phyloP scores from a whole-genome alignment of 2,113 vertebrate species.

The Calyptomena viridis region DNA sequence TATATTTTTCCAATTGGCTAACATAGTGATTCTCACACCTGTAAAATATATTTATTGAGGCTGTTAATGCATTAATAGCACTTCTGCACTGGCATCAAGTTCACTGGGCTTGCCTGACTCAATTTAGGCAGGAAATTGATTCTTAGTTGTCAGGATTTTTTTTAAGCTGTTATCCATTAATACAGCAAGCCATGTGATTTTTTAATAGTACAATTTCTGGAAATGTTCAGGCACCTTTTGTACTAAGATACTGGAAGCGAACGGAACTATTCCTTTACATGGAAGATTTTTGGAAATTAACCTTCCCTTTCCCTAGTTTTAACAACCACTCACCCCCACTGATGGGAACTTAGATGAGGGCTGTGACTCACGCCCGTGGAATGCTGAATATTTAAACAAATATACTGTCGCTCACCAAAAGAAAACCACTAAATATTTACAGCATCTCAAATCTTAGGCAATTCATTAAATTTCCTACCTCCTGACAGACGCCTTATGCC shows the following conservation, averaged over 20 bases:
- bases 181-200: background rate
- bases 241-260: background rate
- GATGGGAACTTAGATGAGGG: background rate
- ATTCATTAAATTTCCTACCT: background rate
- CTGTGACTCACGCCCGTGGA: accelerated
- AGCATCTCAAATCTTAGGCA: background rate
- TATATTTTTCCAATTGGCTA: background rate
- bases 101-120: background rate
- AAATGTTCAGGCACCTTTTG: background rate
- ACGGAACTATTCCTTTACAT: background rate
- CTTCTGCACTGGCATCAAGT: background rate
- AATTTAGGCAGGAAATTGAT: background rate
- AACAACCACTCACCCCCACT: background rate
- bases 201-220: background rate
- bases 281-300: background rate
- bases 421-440: background rate
- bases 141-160: background rate
- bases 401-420: background rate
- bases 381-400: background rate
- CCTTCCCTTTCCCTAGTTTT: background rate
- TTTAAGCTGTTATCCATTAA: background rate
- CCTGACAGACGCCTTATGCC: slow-evolving; percentile 19
- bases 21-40: background rate
- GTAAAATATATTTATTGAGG: background rate
- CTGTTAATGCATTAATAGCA: background rate